A percentile compares a stretch with the other conserved stretches of the same genome.
phyloP scores from a whole-genome alignment of 2,797 vertebrate species.

The Antrozous pallidus region DNA sequence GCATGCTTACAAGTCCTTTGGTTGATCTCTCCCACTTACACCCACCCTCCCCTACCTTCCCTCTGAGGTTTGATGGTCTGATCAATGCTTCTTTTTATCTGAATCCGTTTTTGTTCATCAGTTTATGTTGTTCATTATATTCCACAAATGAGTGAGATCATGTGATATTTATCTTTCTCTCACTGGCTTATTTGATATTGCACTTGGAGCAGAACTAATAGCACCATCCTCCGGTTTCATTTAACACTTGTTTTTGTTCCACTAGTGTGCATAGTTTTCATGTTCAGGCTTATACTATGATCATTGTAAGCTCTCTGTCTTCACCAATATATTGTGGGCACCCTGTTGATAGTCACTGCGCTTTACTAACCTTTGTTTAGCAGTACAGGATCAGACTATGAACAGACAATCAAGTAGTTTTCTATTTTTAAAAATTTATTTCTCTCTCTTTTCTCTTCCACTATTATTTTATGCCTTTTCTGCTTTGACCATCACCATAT shows the following conservation, averaged over 20 bases:
- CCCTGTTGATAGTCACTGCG: neutral
- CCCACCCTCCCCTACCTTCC: too few species aligned
- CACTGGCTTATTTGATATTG: neutral
- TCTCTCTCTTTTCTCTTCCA: neutral
- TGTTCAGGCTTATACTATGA: neutral
- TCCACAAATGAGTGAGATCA: too few species aligned
- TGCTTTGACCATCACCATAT: neutral
- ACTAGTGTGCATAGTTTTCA: neutral
- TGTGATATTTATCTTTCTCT: too few species aligned
- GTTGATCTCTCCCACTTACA: too few species aligned
- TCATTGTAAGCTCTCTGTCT: neutral
- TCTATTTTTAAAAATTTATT: neutral
- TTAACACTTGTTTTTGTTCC: neutral
- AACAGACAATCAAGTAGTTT: neutral
- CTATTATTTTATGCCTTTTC: neutral
- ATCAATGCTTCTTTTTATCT: too few species aligned
- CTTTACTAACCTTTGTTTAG: neutral
- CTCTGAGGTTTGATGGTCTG: too few species aligned
- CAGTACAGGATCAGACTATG: neutral
- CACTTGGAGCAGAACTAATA: neutral
- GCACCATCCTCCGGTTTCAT: neutral
- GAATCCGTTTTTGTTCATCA: too few species aligned
- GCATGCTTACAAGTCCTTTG: too few species aligned
- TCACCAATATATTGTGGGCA: neutral
- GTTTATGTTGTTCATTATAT: too few species aligned